Evolutionary conservation across 23 tunicate species (phyloP).

Genomic region (Trididemnum nubilum): DNA sequence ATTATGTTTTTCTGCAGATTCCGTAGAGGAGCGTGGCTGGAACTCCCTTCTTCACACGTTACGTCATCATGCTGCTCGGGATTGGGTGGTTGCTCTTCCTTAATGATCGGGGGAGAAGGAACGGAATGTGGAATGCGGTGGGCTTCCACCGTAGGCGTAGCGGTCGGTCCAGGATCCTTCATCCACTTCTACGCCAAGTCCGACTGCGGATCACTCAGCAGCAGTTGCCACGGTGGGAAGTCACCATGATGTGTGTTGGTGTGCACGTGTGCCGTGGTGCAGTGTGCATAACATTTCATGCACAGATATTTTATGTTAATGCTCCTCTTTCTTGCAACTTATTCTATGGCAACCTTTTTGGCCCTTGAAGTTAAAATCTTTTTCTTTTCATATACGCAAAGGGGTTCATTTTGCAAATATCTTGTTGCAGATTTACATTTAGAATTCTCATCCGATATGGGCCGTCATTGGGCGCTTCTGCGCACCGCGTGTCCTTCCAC

Average conservation of each 20-base stretch:
- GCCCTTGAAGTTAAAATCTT: too few relatives aligned
- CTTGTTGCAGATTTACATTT: too few relatives aligned
- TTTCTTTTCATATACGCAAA: too few relatives aligned
- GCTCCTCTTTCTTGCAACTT: too few relatives aligned
- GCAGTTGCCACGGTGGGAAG: slow-evolving; percentile 25
- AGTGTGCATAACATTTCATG: too few relatives aligned
- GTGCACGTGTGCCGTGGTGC: too few relatives aligned
- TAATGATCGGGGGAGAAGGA: slow-evolving; percentile 43
- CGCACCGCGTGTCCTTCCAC: slow-evolving; percentile 33
- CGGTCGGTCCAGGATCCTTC: slow-evolving; percentile 53
- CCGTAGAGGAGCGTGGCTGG: slow-evolving; percentile 46
- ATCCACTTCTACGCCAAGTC: slow-evolving; percentile 56
- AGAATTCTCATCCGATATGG: slow-evolving; percentile 79
- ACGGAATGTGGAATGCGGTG: slow-evolving; percentile 45
- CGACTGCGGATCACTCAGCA: slow-evolving; percentile 16
- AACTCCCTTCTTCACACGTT: slow-evolving; percentile 36
- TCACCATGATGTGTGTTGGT: too few relatives aligned
- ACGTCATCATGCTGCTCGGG: slow-evolving; percentile 11
- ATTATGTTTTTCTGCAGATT: background rate
- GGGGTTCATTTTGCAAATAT: too few relatives aligned
- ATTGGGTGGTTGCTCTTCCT: slow-evolving; percentile 5
- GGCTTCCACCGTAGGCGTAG: slow-evolving; percentile 61
- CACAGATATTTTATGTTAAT: too few relatives aligned
- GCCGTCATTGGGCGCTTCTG: slow-evolving; percentile 67
- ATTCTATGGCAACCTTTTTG: too few relatives aligned